A percentile compares a stretch with the other conserved stretches of the same genome.
These are phyloP conservation scores for Galaxias olidus DNA, from an alignment of 2,797 vertebrate genomes.

Conservation along the genomic window DNA sequence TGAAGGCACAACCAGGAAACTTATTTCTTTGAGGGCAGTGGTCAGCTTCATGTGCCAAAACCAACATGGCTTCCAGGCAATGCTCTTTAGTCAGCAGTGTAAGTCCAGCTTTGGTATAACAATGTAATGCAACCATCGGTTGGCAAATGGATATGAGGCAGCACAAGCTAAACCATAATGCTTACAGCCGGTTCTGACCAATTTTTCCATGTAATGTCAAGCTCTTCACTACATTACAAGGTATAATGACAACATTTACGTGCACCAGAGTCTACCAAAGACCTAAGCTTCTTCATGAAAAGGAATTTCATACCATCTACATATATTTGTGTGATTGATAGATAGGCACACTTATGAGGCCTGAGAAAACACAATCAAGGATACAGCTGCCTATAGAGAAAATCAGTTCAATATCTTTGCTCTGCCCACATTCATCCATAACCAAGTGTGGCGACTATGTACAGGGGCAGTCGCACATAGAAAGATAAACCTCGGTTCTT, in stretches of 20 bases:
- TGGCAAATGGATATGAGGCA: conserved; percentile 38
- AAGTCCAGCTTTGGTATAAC: conserved; percentile 65
- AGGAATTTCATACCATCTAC: conserved; percentile 36
- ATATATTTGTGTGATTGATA: conserved; percentile 26
- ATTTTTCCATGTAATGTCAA: conserved; percentile 1
- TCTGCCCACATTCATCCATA: no score
- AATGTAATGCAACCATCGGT: not conserved
- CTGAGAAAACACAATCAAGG: conserved; percentile 62
- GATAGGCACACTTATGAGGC: conserved; percentile 64
- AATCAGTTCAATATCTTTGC: not conserved
- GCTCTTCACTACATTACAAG: conserved; percentile 42
- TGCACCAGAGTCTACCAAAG: conserved; percentile 34
- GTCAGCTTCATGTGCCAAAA: conserved; percentile 70
- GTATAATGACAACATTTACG: conserved; percentile 40
- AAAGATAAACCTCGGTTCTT: no score
- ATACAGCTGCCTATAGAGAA: conserved; percentile 39
- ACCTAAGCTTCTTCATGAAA: conserved; percentile 41
- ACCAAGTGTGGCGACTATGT: no score
- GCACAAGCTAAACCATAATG: conserved; percentile 36
- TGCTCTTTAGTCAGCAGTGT: conserved; percentile 44
- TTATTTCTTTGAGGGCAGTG: conserved; percentile 67
- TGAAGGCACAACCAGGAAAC: conserved; percentile 73
- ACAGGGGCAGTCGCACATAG: no score
- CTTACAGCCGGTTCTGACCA: conserved; percentile 15
- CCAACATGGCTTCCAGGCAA: conserved; percentile 66